A percentile compares a stretch with the other conserved stretches of the same genome.
Evolutionary conservation across 2,797 vertebrate genomes (phyloP).

Genomic region (Sandelia bainsii): DNA sequence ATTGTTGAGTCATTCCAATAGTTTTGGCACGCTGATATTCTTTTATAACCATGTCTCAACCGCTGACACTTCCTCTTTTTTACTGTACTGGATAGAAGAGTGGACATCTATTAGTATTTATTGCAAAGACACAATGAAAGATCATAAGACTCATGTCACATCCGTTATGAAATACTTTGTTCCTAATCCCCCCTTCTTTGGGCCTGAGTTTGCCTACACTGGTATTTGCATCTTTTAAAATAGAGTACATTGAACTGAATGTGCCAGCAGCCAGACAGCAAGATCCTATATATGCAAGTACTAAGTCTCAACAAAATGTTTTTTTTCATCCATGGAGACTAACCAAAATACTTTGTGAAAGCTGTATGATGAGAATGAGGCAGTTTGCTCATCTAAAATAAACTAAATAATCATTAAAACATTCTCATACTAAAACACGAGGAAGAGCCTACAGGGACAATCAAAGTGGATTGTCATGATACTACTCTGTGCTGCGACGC

Average conservation of each 20-base stretch:
- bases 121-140: constrained; percentile 15
- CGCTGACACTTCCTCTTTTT: constrained; percentile 14
- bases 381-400: neutral
- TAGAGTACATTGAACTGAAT: constrained; percentile 62
- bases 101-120: constrained; percentile 11
- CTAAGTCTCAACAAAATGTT: constrained; percentile 7
- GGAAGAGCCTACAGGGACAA: neutral
- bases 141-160: constrained; percentile 39
- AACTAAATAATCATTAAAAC: constrained; percentile 2
- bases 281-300: neutral
- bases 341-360: neutral
- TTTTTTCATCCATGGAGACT: neutral
- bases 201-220: constrained; percentile 62
- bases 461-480: constrained; percentile 15
- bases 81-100: constrained; percentile 5
- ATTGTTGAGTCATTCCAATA: constrained; percentile 41
- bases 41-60: constrained; percentile 12
- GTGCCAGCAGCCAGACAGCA: constrained; percentile 7
- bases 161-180: constrained; percentile 38
- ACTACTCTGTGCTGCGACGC: neutral
- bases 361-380: neutral
- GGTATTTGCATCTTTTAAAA: constrained; percentile 77
- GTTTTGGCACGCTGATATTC: constrained; percentile 22
- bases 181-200: constrained; percentile 50
- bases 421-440: neutral